Percentiles rank a stretch among this genome's conserved stretches.
Conservation (phyloP, 2,888 invertebrate species). For the Sphaerophoria rueppellii region DNA sequence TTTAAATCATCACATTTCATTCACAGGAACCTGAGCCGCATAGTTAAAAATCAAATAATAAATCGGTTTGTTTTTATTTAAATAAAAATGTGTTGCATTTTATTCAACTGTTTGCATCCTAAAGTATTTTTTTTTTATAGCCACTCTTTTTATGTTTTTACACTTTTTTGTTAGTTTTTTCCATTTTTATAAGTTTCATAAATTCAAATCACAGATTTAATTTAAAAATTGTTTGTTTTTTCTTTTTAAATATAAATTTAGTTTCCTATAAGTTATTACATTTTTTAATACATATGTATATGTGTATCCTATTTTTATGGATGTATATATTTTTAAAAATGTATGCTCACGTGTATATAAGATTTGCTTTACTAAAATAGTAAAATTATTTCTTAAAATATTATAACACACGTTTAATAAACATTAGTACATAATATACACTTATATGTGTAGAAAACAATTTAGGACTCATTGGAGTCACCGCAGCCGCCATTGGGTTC, state of each 20-base stretch:
- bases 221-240: constrained; percentile 48
- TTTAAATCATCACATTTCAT: background rate
- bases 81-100: constrained; percentile 70
- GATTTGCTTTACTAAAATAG: constrained; percentile 22
- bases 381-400: constrained; percentile 35
- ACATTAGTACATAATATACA: constrained; percentile 34
- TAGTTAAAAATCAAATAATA: constrained; percentile 32
- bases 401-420: constrained; percentile 32
- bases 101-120: constrained; percentile 61
- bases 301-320: background rate
- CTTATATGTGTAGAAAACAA: constrained; percentile 21
- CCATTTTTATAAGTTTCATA: constrained; percentile 53
- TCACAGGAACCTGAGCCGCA: background rate
- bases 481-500: constrained; percentile 60
- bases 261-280: constrained; percentile 55
- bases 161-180: constrained; percentile 56
- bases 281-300: constrained; percentile 28
- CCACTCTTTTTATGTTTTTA: constrained; percentile 49
- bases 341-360: constrained; percentile 29
- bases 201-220: constrained; percentile 74
- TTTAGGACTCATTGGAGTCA: constrained; percentile 70
- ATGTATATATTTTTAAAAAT: constrained; percentile 57
- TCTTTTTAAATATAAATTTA: constrained; percentile 52
- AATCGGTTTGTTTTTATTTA: constrained; percentile 62
- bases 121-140: constrained; percentile 50